Base-by-base conservation (phyloP, 2,888 invertebrate species). In the Atrina japonica region DNA sequence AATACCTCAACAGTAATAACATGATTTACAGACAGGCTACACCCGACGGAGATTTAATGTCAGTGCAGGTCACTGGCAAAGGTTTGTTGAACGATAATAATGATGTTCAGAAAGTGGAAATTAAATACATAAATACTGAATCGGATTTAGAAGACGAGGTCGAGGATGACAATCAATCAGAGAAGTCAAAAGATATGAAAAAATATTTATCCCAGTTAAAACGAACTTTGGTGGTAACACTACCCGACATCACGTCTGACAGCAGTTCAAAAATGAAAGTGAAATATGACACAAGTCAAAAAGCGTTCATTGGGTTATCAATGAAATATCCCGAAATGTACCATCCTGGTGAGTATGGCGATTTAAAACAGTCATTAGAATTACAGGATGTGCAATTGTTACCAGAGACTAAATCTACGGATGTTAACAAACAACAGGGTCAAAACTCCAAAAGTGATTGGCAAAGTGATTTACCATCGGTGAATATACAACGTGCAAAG, bases 221-320 rank as follows among this genome's bases (percentile, higher is more conserved):
- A 35, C 56, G 56, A 35, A 56, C 56, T 11, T 35, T 56, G 23
- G 40, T 56, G 5, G 56, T 56, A 2, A 56, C 56, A 21, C 41
- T 56, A 2, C 56, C 56, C 18, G 40, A 56, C 16, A 18, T 56
- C 6, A 23, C 56, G 9, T 56, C 56, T 18, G 56, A 56, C 40
- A 9, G 9, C 35, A 56, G 16, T 16, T n/a, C n/a, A 14, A 56
- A 40, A 56, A 56, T 40, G 56, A 56, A 56, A 40, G 40, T 40
- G 9, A 56, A 56, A 29, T 35, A 40, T 7, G 11, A 18, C 9
- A 16, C 40, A 21, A 6, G 40, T 5, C 35, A 35, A 11, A 35
- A 35, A 40, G 40, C 56, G 14, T 23, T 23, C 11, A 23, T 56
- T 2, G 41, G 41, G 2, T 16, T 40, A 40, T 56, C 56, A 18